phyloP scores from a whole-genome alignment of 2,113 vertebrate species.

The Labeo rohita region DNA sequence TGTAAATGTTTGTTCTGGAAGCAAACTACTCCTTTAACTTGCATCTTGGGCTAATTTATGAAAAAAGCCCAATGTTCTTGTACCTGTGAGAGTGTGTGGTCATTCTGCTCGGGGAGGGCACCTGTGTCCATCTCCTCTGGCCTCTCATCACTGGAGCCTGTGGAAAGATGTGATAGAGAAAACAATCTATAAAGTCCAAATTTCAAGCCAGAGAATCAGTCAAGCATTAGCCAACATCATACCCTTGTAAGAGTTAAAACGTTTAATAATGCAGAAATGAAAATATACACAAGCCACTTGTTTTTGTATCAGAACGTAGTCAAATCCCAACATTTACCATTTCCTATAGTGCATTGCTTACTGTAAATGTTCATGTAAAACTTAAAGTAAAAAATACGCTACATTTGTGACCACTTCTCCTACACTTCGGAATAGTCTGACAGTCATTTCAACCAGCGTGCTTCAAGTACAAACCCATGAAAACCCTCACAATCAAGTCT shows the following conservation, averaged over 20 bases:
- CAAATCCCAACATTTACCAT: not conserved
- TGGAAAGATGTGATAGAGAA: not conserved
- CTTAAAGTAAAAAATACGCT: not conserved
- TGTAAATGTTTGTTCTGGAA: too few species aligned
- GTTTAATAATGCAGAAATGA: slow-evolving; percentile 40
- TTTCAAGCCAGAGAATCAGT: not conserved
- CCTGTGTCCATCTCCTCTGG: slow-evolving; percentile 71
- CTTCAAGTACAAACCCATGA: not conserved
- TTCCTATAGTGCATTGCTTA: not conserved
- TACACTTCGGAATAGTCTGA: not conserved
- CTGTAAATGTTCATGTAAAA: not conserved
- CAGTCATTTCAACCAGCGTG: not conserved
- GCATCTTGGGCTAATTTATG: not conserved
- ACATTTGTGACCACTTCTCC: not conserved
- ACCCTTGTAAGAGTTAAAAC: not conserved
- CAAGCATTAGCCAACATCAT: not conserved
- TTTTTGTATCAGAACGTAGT: not conserved
- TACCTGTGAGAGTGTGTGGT: slow-evolving; percentile 70
- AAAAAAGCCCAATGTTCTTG: slow-evolving; percentile 42
- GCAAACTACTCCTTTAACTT: not conserved
- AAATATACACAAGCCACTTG: not conserved
- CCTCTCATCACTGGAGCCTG: slow-evolving; percentile 68
- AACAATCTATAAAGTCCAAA: not conserved
- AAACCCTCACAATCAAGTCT: not conserved
- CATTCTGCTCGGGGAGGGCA: slow-evolving; percentile 55